Evolutionary conservation across 2,888 invertebrate genomes (phyloP).

Genomic region (Dendrolimus pini): DNA sequence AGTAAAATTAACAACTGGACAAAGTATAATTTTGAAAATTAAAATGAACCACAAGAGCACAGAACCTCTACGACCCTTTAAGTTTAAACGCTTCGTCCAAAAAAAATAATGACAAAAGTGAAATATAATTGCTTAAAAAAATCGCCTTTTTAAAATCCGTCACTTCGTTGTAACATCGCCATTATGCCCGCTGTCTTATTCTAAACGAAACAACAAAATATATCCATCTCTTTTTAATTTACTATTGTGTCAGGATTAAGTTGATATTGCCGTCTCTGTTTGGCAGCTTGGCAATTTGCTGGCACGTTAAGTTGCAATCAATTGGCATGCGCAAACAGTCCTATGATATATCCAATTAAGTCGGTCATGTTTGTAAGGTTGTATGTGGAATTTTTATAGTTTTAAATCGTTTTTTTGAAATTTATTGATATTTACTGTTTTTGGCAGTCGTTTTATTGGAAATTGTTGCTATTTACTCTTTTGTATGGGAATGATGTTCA

Average conservation of each 20-base stretch:
- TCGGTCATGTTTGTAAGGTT: constrained; percentile 30
- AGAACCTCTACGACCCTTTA: too few species aligned
- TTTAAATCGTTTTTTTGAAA: constrained; percentile 10
- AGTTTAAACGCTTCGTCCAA: too few species aligned
- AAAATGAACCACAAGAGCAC: too few species aligned
- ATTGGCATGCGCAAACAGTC: constrained; percentile 77
- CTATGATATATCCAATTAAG: constrained; percentile 78
- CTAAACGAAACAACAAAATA: constrained; percentile 11
- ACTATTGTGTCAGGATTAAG: neutral
- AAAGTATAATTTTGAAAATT: too few species aligned
- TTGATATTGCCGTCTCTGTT: constrained; percentile 32
- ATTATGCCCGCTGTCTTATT: constrained; percentile 35
- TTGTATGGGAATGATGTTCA: too few species aligned
- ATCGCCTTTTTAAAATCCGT: neutral
- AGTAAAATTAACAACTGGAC: too few species aligned
- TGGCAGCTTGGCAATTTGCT: constrained; percentile 61
- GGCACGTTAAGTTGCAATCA: constrained; percentile 75
- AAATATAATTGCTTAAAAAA: too few species aligned
- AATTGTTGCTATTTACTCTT: neutral
- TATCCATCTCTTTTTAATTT: constrained; percentile 25
- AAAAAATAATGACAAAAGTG: too few species aligned
- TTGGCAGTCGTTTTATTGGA: neutral
- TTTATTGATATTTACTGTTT: neutral
- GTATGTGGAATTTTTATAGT: constrained; percentile 33
- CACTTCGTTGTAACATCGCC: constrained; percentile 30